Evolutionary conservation across 1,140 invertebrate genomes (phyloP), one percentile per base, ranked within the genome.

Genomic region (Neodiprion lecontei): DNA sequence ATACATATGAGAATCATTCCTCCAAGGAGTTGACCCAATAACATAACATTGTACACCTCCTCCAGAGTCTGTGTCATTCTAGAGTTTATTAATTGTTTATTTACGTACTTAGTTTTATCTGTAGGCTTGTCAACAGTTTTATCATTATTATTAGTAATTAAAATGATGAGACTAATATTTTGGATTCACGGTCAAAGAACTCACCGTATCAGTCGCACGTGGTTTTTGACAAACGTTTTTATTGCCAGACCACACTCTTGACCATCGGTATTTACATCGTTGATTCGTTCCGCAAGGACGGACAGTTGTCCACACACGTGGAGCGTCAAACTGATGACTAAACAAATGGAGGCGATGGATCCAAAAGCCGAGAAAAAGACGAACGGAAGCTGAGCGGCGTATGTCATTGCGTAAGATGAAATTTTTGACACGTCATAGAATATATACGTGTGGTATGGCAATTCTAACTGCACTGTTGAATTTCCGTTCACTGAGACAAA

Each of bases 1-100:
- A 86, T 82, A 70, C 84, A 85, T 0, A 85, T 49, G 7, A 84
- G 78, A 17, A 77, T 75, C n/a, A 82, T 84, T 0, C 81, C 81
- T 70, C 79, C 79, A 12, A 86, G 71, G 28, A 86, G 76, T 72
- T 85, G 82, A 7, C 74, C 78, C 23, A 87, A 61, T 23, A 86
- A 73, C 10, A 77, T 85, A 28, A 28, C 5, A 5, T 28, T 28
- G 28, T 2, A 28, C 28, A 28, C 28, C 1, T 28, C 28, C 1
- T 28, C 28, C 28, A 28, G 1, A 5, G 28, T 2, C 28, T 28
- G 1, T 5, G 28, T 28, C 28, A 28, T 2, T 5, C 28, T 28
- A 61, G 3, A 61, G 9, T 61, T 61, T 61, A 5, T 61, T 9
- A 61, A n/a, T 61, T 61, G 4, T 5, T 7, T 4, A 61, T 61